phyloP scores from a whole-genome alignment of 2,797 vertebrate species.

The Eurystomus glaucurus region DNA sequence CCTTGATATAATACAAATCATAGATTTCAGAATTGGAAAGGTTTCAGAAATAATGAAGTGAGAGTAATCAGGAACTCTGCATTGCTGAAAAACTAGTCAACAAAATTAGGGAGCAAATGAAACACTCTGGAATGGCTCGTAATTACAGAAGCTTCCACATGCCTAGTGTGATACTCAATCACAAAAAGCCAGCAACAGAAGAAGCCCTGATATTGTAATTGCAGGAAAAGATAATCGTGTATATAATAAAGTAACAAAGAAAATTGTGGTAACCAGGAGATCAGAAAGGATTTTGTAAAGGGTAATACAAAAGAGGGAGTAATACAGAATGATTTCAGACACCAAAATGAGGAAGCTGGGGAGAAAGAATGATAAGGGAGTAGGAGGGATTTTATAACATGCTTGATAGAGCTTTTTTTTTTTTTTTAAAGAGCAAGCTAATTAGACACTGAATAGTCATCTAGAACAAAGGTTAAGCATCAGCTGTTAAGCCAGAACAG shows the following conservation, averaged over 20 bases:
- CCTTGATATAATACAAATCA: neutral
- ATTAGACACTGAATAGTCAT: constrained; percentile 69
- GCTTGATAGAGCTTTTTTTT: neutral
- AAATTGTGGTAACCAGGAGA: constrained; percentile 30
- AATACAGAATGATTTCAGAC: constrained; percentile 37
- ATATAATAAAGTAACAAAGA: constrained; percentile 52
- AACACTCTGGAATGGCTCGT: neutral
- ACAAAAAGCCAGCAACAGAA: constrained; percentile 15
- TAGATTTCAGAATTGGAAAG: neutral
- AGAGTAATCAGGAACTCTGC: constrained; percentile 13
- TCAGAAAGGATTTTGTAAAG: constrained; percentile 31
- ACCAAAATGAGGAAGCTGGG: constrained; percentile 36
- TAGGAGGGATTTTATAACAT: constrained; percentile 43
- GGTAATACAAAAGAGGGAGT: constrained; percentile 21
- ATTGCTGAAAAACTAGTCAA: constrained; percentile 13
- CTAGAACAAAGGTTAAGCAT: constrained; percentile 70
- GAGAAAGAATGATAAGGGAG: constrained; percentile 1
- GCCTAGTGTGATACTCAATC: neutral
- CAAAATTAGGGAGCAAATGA: constrained; percentile 51
- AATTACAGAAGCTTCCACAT: constrained; percentile 40
- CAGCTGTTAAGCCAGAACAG: constrained; percentile 46
- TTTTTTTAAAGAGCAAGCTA: constrained; percentile 56
- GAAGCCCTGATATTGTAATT: constrained; percentile 19
- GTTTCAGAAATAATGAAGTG: constrained; percentile 26
- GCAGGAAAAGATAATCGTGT: constrained; percentile 24